phyloP scores from a whole-genome alignment of 2,113 vertebrate species.

The Sphaerodactylus townsendi region DNA sequence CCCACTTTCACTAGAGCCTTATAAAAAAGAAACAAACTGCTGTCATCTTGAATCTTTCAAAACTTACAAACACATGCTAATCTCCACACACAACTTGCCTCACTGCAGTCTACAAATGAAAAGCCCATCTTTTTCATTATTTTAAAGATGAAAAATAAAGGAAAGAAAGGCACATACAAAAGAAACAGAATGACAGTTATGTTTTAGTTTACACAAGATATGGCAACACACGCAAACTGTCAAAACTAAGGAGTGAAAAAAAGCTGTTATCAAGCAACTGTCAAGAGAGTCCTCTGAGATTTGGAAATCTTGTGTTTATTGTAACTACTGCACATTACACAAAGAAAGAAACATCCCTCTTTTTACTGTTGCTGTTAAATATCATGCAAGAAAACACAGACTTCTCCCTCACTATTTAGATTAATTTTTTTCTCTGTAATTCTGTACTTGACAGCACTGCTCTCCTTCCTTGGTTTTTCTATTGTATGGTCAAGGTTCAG shows the following conservation, averaged over 20 bases:
- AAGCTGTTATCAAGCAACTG: constrained; percentile 87
- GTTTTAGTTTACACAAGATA: constrained; percentile 87
- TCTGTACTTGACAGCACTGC: constrained; percentile 70
- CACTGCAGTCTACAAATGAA: constrained; percentile 75
- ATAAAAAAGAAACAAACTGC: constrained; percentile 61
- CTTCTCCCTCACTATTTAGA: constrained; percentile 73
- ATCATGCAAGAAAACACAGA: constrained; percentile 76
- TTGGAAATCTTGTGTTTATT: constrained; percentile 88
- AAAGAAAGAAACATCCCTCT: constrained; percentile 84
- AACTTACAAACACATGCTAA: constrained; percentile 77
- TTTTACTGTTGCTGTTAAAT: constrained; percentile 78
- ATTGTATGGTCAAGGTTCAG: constrained; percentile 75
- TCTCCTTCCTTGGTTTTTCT: constrained; percentile 63
- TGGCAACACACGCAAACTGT: constrained; percentile 87
- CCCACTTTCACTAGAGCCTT: constrained; percentile 49
- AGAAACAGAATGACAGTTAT: constrained; percentile 85
- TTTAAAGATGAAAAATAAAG: constrained; percentile 70
- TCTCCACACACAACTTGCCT: constrained; percentile 74
- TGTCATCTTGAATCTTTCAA: constrained; percentile 70
- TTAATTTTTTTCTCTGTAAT: constrained; percentile 69
- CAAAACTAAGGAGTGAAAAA: constrained; percentile 87
- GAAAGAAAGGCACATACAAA: constrained; percentile 76
- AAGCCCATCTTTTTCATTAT: constrained; percentile 82
- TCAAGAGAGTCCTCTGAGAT: constrained; percentile 87
- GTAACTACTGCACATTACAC: constrained; percentile 85